These are phyloP conservation scores for Euclidia mi DNA, from an alignment of 2,888 invertebrate species.

Conservation along the genomic window DNA sequence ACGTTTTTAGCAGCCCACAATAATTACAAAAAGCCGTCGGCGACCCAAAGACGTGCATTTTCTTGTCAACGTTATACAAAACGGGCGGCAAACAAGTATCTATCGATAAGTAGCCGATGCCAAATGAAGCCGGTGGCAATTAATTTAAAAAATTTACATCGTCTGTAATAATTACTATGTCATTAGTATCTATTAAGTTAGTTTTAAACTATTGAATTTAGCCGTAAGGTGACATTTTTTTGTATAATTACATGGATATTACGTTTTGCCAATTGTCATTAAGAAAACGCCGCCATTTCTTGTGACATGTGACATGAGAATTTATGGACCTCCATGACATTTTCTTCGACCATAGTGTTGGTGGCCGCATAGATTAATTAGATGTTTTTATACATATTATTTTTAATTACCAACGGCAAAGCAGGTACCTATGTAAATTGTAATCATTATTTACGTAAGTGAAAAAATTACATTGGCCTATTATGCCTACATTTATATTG, in stretches of 20 bases:
- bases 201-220: constrained; percentile 36
- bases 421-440: too few relatives aligned
- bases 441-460: too few relatives aligned
- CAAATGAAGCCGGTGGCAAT: constrained; percentile 16
- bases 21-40: constrained; percentile 50
- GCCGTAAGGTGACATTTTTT: constrained; percentile 34
- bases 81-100: too few relatives aligned
- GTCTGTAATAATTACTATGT: constrained; percentile 21
- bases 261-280: constrained; percentile 11
- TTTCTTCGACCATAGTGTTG: constrained; percentile 15
- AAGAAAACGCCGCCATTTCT: constrained; percentile 20
- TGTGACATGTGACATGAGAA: constrained; percentile 26
- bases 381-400: background rate
- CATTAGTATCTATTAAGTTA: constrained; percentile 37
- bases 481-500: too few relatives aligned
- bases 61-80: background rate
- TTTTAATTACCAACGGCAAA: background rate
- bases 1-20: constrained; percentile 5
- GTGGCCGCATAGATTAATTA: constrained; percentile 8
- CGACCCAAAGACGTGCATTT: constrained; percentile 29
- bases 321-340: constrained; percentile 21
- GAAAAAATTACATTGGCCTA: too few relatives aligned
- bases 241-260: constrained; percentile 29
- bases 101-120: constrained; percentile 29
- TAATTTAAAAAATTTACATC: constrained; percentile 34